These are phyloP conservation scores for Neodiprion fabricii DNA, from an alignment of 1,140 invertebrate genomes.

Conservation along the genomic window DNA sequence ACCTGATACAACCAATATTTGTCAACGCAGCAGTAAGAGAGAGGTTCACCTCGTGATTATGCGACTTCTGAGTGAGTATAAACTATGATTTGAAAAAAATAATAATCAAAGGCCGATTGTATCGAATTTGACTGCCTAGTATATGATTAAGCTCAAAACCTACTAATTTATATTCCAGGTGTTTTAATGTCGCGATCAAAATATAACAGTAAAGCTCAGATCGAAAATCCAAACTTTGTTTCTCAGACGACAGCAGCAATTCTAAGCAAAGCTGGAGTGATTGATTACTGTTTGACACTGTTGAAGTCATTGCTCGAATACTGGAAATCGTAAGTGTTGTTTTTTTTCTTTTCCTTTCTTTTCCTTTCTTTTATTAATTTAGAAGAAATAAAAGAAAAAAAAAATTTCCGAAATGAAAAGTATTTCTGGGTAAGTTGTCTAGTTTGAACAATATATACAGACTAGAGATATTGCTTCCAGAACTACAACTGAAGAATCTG, in stretches of 20 bases:
- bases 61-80: constrained; percentile 72
- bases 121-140: background rate
- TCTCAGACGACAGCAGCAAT: constrained; percentile 79
- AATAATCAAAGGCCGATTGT: constrained; percentile 8
- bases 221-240: constrained; percentile 73
- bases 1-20: constrained; percentile 63
- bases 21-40: constrained; percentile 68
- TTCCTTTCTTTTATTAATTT: constrained; percentile 1
- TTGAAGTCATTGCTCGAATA: constrained; percentile 82
- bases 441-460: constrained; percentile 15
- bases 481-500: constrained; percentile 60
- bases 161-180: constrained; percentile 55
- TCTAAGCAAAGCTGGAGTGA: constrained; percentile 78
- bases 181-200: constrained; percentile 83
- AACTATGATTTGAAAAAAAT: constrained; percentile 41
- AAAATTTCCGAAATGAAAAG: background rate
- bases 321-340: constrained; percentile 72
- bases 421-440: background rate
- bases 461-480: constrained; percentile 36
- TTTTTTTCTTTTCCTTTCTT: constrained; percentile 11
- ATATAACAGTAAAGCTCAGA: constrained; percentile 64
- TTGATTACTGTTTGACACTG: constrained; percentile 83
- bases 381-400: background rate
- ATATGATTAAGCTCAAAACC: background rate
- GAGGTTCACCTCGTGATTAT: constrained; percentile 91